These are phyloP conservation scores for Polypedilum vanderplanki DNA, from an alignment of 1,140 invertebrate genomes.

Conservation along the genomic window DNA sequence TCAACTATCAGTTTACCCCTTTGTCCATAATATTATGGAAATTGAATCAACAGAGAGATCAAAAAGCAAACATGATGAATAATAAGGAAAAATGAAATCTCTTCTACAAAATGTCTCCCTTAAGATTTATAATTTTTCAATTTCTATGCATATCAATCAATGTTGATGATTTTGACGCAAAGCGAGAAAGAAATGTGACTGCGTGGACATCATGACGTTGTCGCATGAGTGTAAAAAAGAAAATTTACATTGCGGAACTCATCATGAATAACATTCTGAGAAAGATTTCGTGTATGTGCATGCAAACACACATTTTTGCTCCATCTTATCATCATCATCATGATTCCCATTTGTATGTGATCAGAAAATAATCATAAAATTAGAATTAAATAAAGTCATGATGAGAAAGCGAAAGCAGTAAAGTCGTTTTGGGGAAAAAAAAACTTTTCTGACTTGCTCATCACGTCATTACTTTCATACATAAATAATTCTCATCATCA, in stretches of 20 bases:
- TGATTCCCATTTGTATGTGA: conserved; percentile 27
- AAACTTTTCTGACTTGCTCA: background rate
- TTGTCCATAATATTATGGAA: no score
- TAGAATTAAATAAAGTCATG: conserved; percentile 27
- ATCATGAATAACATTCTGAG: background rate
- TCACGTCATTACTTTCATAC: conserved; percentile 27
- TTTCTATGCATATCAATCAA: conserved; percentile 28
- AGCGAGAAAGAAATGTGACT: background rate
- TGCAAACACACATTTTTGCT: background rate
- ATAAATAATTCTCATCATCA: conserved; percentile 27
- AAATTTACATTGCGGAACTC: conserved; percentile 1
- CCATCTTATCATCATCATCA: background rate
- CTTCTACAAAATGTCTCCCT: no score
- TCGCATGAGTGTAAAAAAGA: background rate
- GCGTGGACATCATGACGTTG: background rate
- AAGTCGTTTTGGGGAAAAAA: background rate
- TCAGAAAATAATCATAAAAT: conserved; percentile 29
- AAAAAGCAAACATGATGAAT: no score
- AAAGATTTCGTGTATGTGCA: background rate
- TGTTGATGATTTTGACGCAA: background rate
- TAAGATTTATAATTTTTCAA: conserved; percentile 25
- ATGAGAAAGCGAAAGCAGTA: conserved; percentile 4
- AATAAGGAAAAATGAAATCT: no score
- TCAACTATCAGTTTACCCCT: no score
- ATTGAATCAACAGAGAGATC: no score